phyloP scores from a whole-genome alignment of 2,888 invertebrate species.

The Drosophila suboccidentalis region DNA sequence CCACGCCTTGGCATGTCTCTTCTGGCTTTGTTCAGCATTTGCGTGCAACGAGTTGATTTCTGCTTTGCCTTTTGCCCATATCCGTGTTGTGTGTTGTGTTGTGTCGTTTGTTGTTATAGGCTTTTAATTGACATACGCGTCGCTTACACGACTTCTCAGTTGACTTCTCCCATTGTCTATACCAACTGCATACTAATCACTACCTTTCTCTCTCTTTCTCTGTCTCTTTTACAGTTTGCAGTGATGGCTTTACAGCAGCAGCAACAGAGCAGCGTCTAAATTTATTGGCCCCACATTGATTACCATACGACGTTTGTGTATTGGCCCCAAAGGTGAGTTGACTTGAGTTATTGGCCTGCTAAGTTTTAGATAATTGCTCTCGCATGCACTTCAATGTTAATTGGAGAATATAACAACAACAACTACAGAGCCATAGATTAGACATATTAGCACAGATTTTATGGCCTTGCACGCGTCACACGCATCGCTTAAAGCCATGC shows the following conservation, averaged over 20 bases:
- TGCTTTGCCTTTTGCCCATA: constrained; percentile 44
- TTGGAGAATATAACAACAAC: constrained; percentile 42
- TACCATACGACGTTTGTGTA: constrained; percentile 40
- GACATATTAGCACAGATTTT: constrained; percentile 70
- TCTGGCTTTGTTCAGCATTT: constrained; percentile 69
- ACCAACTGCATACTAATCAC: constrained; percentile 69
- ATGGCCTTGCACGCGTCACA: constrained; percentile 57
- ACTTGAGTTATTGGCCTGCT: constrained; percentile 65
- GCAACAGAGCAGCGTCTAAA: constrained; percentile 46
- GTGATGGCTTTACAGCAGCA: constrained; percentile 39
- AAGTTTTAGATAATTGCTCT: constrained; percentile 69
- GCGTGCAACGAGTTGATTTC: constrained; percentile 70
- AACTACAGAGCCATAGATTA: constrained; percentile 33
- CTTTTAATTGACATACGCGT: constrained; percentile 79
- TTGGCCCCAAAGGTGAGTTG: constrained; percentile 62
- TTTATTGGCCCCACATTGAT: constrained; percentile 62
- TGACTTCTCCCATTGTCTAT: constrained; percentile 39
- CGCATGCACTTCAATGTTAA: constrained; percentile 65
- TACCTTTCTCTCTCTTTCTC: constrained; percentile 17
- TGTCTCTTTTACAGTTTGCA: constrained; percentile 47
- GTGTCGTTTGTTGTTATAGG: constrained; percentile 61
- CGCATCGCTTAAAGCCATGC: constrained; percentile 18
- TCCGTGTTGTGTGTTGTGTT: constrained; percentile 24
- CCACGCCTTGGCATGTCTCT: constrained; percentile 17
- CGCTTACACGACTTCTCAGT: constrained; percentile 74